phyloP scores from a whole-genome alignment of 2,113 vertebrate species.

The Larimichthys crocea region DNA sequence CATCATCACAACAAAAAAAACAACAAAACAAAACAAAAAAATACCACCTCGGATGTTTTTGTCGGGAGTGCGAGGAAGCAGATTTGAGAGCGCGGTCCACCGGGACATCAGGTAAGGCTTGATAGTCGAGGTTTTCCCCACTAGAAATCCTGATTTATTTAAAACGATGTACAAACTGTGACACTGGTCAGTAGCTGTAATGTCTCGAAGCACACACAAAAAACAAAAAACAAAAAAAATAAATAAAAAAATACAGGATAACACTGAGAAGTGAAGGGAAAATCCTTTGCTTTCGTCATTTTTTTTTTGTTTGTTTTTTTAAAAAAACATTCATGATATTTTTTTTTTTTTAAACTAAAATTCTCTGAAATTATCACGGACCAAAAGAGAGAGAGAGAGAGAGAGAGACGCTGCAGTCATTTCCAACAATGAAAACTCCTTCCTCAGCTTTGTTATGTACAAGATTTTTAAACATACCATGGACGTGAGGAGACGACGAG shows the following conservation, averaged over 20 bases:
- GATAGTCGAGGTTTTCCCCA: constrained; percentile 32
- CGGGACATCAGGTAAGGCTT: constrained; percentile 54
- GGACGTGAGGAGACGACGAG: constrained; percentile 66
- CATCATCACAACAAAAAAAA: constrained; percentile 3
- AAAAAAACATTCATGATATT: constrained; percentile 74
- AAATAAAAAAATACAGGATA: constrained; percentile 38
- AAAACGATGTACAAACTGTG: constrained; percentile 11
- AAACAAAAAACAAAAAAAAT: neutral
- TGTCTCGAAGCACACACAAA: constrained; percentile 32
- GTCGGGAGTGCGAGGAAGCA: constrained; percentile 37
- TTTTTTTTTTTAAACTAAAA: constrained; percentile 71
- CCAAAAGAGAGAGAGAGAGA: constrained; percentile 8
- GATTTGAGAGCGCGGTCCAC: constrained; percentile 45
- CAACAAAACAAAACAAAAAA: neutral
- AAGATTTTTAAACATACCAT: constrained; percentile 82
- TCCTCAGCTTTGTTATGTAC: constrained; percentile 81
- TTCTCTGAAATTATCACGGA: constrained; percentile 51
- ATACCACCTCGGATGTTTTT: neutral
- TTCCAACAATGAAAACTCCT: constrained; percentile 73
- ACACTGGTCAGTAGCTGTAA: constrained; percentile 24
- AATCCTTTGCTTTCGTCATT: constrained; percentile 38
- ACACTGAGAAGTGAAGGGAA: constrained; percentile 66
- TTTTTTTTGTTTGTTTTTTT: neutral
- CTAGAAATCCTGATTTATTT: constrained; percentile 27
- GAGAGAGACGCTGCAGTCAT: constrained; percentile 45